Evolutionary conservation across 2,797 vertebrate genomes (phyloP), one percentile per base, ranked within the genome.

Genomic region (Acrossocheilus wenchowensis): DNA sequence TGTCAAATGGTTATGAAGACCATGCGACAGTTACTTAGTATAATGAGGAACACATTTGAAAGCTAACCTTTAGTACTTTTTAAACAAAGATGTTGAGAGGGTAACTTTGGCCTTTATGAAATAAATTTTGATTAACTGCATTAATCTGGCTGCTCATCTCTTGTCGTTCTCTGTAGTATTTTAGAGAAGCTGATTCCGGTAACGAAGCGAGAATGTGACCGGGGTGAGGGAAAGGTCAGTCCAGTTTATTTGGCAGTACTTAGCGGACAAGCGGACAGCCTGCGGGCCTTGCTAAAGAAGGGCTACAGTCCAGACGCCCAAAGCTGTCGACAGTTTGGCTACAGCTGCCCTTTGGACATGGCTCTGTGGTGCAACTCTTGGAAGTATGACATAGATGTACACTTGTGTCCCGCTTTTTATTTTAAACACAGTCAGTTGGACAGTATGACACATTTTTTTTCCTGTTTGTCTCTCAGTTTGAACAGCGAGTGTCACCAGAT

Each of bases 251-350:
- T 96, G 0, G 97, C 98, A 0, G 89, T 98, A 2, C 95, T 96
- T 43, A 93, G 93, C 11, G 88, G 90, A 1, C 91, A 92, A 0
- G 36, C 94, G 0, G 92, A 94, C 4, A 96, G 96, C 87, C 80
- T 97, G 83, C 94, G 94, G 79, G 74, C 93, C 68, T 92, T 99
- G 4, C 90, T 99, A 17, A 87, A 77, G 12, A 92, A 93, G 54
- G 97, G 97, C 34, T 99, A 95, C 74, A 97, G 96, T 83, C 96
- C 98, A 0, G 95, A 98, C 19, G 98, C 96, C 36, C 98, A 99
- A 83, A 94, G 94, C 84, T 97, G 96, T 91, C 90, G 90, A 0
- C 21, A 91, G 86, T 96, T 96, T 0, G 88, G 86, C 77, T 96
- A 95, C 91, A 91, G 81, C 73, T 95, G 96, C 41, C 97, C 97